Percentiles rank a stretch among this genome's conserved stretches.
Evolutionary conservation across 2,113 vertebrate genomes (phyloP).

Genomic region (Rhinichthys klamathensis): DNA sequence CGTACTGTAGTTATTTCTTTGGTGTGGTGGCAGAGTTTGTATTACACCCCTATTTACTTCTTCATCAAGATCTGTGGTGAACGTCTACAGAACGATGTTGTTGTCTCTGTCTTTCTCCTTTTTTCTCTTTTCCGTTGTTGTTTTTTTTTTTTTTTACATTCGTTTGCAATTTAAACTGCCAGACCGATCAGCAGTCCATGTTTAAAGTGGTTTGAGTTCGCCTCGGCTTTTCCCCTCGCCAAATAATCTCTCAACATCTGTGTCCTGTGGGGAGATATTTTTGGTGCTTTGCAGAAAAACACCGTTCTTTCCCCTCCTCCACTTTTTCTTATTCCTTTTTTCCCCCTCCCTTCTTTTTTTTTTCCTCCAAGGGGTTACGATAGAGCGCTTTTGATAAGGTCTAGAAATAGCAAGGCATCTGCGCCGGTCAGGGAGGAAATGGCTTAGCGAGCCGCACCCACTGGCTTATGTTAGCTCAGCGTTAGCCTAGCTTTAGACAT

Average conservation of each 20-base stretch:
- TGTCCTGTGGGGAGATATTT: conserved; percentile 56
- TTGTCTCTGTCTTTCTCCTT: background rate
- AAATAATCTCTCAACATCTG: conserved; percentile 58
- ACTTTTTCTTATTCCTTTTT: background rate
- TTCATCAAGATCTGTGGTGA: conserved; percentile 15
- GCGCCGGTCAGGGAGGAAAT: conserved; percentile 43
- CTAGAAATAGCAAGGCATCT: conserved; percentile 50
- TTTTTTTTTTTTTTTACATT: background rate
- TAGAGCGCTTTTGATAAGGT: conserved; percentile 45
- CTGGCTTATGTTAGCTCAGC: conserved; percentile 26
- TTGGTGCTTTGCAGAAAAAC: conserved; percentile 26
- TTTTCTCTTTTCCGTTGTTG: background rate
- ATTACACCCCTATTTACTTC: conserved; percentile 25
- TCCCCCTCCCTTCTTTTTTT: background rate
- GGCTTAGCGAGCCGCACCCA: conserved; percentile 33
- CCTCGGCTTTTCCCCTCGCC: conserved; percentile 21
- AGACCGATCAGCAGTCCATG: conserved; percentile 13
- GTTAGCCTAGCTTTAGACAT: conserved; percentile 9
- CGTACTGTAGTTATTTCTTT: conserved; percentile 40
- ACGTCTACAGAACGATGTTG: background rate
- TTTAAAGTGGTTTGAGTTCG: conserved; percentile 35
- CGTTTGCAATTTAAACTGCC: conserved; percentile 24
- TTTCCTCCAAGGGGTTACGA: conserved; percentile 13
- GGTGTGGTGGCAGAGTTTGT: conserved; percentile 41
- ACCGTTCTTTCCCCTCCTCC: conserved; percentile 11